phyloP scores from a whole-genome alignment of 2,888 invertebrate species.

The Phorcus lineatus region DNA sequence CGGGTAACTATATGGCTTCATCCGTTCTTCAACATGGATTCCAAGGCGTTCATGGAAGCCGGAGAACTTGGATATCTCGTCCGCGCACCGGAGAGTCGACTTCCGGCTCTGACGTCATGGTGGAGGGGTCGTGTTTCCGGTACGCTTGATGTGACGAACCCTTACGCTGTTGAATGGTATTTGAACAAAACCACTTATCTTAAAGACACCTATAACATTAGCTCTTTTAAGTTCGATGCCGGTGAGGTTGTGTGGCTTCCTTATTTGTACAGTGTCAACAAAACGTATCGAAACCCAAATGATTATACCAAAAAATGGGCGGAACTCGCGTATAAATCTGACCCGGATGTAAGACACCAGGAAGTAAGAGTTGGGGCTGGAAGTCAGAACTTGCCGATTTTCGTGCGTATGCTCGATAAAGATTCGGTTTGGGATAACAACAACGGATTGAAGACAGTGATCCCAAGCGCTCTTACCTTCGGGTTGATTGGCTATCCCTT shows the following conservation, averaged over 20 bases:
- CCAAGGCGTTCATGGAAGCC: slow-evolving; percentile 87
- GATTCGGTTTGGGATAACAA: slow-evolving; percentile 89
- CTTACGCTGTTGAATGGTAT: slow-evolving; percentile 87
- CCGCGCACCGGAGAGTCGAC: slow-evolving; percentile 51
- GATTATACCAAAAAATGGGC: slow-evolving; percentile 63
- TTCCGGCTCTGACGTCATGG: slow-evolving; percentile 80
- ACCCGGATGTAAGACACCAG: slow-evolving; percentile 78
- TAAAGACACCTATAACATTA: slow-evolving; percentile 82
- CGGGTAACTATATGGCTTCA: slow-evolving; percentile 85
- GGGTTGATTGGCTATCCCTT: slow-evolving; percentile 83
- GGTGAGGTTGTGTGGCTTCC: slow-evolving; percentile 75
- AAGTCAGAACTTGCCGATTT: slow-evolving; percentile 89
- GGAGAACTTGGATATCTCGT: slow-evolving; percentile 80
- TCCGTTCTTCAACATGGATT: slow-evolving; percentile 82
- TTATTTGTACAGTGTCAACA: slow-evolving; percentile 44
- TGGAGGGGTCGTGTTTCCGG: slow-evolving; percentile 84
- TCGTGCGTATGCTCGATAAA: slow-evolving; percentile 85
- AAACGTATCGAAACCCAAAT: slow-evolving; percentile 54
- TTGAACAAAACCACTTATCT: slow-evolving; percentile 82
- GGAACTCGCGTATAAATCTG: slow-evolving; percentile 55
- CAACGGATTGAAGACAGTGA: slow-evolving; percentile 85
- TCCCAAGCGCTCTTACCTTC: slow-evolving; percentile 84
- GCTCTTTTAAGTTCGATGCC: slow-evolving; percentile 92
- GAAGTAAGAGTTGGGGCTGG: slow-evolving; percentile 90
- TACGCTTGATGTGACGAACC: slow-evolving; percentile 93